A percentile compares a stretch with the other conserved stretches of the same genome.
Conservation (phyloP, 2,113 vertebrate species). For the Ptilorrhoa leucosticta region DNA sequence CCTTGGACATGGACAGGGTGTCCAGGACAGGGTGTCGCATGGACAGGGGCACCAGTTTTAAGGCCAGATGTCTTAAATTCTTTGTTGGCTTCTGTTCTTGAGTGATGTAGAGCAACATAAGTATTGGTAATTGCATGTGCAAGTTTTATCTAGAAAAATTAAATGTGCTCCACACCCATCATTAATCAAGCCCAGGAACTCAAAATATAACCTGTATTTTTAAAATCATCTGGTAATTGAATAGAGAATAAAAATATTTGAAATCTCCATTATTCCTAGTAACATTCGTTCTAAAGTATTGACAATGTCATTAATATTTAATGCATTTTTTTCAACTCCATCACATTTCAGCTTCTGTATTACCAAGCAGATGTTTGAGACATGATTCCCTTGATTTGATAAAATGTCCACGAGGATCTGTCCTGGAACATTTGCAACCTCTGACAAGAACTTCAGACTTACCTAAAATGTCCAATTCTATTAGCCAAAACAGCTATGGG, state of each 20-base stretch:
- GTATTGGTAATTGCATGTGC: neutral
- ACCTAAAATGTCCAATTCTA: neutral
- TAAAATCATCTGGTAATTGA: neutral
- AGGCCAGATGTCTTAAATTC: neutral
- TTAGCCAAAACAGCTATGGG: neutral
- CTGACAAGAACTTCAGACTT: neutral
- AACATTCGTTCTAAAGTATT: neutral
- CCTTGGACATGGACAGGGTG: no score
- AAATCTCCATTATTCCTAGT: neutral
- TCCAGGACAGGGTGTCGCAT: no score
- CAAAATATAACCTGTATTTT: neutral
- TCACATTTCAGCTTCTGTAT: neutral
- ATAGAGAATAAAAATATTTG: neutral
- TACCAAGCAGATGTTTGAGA: neutral
- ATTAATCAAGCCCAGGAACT: neutral
- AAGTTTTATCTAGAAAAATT: neutral
- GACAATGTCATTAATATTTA: neutral
- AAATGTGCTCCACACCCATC: neutral
- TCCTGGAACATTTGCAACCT: neutral
- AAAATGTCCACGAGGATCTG: neutral
- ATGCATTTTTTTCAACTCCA: neutral
- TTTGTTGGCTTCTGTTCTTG: neutral
- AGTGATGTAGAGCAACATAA: neutral
- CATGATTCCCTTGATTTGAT: accelerated
- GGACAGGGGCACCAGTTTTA: neutral